Evolutionary conservation across 1,140 invertebrate genomes (phyloP).

Genomic region (Rhopalosiphum maidis): DNA sequence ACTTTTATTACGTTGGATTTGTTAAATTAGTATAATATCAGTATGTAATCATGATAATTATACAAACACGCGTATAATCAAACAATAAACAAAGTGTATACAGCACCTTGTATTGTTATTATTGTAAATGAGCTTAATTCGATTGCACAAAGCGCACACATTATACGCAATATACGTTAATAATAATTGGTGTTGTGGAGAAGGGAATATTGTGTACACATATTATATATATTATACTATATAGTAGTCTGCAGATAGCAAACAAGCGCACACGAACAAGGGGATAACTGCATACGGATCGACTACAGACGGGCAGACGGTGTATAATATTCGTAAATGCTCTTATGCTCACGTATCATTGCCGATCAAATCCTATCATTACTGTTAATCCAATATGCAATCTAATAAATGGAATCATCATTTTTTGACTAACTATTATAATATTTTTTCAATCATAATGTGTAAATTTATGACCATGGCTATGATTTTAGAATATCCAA

Average conservation of each 20-base stretch:
- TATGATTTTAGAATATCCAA: neutral
- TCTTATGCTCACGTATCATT: conserved; percentile 7
- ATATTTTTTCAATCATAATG: neutral
- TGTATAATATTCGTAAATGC: neutral
- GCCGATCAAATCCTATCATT: neutral
- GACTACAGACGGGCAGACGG: neutral
- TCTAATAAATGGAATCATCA: neutral
- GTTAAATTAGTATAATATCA: neutral
- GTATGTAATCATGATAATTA: neutral
- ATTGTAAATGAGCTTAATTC: neutral
- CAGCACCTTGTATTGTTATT: neutral
- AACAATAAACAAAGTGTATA: conserved; percentile 14
- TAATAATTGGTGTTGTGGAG: neutral
- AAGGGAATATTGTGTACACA: neutral
- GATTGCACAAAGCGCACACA: neutral
- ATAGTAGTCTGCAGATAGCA: neutral
- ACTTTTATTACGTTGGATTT: neutral
- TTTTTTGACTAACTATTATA: neutral
- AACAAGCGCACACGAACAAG: neutral
- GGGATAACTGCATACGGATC: neutral
- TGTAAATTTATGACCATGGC: neutral
- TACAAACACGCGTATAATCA: neutral
- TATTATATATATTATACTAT: neutral
- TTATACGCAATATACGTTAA: conserved; percentile 1
- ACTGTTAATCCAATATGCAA: conserved; percentile 10